A percentile compares a stretch with the other conserved stretches of the same genome.
Conservation (phyloP, 2,797 vertebrate genomes). For the Prunella strophiata region DNA sequence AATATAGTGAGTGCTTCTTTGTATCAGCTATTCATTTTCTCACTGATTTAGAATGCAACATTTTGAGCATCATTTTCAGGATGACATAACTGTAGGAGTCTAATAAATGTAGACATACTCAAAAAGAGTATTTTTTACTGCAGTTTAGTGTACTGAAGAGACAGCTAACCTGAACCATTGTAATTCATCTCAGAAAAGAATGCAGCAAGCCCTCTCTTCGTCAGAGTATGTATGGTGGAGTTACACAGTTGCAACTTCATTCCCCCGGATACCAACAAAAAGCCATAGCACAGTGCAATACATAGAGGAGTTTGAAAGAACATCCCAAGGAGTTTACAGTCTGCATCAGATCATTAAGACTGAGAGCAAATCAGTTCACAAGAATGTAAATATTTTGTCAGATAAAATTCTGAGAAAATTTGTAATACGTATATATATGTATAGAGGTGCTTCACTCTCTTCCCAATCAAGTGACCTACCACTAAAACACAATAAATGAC, state of each 20-base stretch:
- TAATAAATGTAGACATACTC: neutral
- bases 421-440: too few species aligned
- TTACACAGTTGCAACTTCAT: neutral
- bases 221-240: neutral
- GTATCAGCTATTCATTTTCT: neutral
- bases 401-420: neutral
- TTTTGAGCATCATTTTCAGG: constrained; percentile 3
- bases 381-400: neutral
- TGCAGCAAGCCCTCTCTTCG: neutral
- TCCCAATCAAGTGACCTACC: neutral
- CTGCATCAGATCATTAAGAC: neutral
- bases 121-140: neutral
- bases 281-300: neutral
- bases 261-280: neutral
- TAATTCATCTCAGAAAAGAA: neutral
- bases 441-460: neutral
- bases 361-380: neutral
- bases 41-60: neutral
- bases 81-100: neutral
- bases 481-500: neutral
- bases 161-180: neutral
- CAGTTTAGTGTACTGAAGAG: neutral
- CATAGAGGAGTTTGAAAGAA: neutral
- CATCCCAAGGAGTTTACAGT: neutral
- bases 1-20: neutral